Percentiles rank a stretch among this genome's conserved stretches.
Evolutionary conservation across 1,140 invertebrate genomes (phyloP).

Genomic region (Ostrea edulis): DNA sequence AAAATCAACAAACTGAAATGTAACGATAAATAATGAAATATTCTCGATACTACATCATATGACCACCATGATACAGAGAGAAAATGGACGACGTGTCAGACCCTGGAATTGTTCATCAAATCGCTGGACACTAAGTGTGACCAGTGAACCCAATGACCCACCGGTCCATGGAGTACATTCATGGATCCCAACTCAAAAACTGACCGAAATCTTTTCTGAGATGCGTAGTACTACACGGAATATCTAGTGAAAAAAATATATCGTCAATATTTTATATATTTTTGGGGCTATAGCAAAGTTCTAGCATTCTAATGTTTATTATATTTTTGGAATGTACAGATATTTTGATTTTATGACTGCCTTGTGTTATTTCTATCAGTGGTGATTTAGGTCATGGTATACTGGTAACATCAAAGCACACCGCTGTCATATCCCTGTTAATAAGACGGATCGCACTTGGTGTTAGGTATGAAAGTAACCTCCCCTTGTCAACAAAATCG

Average conservation of each 20-base stretch:
- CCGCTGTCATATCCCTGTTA: conserved; percentile 23
- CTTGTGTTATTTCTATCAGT: conserved; percentile 33
- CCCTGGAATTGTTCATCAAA: conserved; percentile 16
- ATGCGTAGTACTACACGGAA: no score
- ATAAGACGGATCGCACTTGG: conserved; percentile 25
- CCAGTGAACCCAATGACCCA: not conserved
- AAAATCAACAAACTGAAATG: conserved; percentile 36
- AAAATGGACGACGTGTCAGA: conserved; percentile 32
- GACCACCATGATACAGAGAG: conserved; percentile 15
- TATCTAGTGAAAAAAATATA: no score
- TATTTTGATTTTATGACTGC: conserved; percentile 10
- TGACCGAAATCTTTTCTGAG: not conserved
- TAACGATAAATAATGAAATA: conserved; percentile 38
- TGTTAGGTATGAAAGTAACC: conserved; percentile 21
- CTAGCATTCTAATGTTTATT: not conserved
- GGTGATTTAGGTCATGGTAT: conserved; percentile 31
- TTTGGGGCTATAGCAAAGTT: not conserved
- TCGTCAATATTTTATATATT: no score
- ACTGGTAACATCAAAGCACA: not conserved
- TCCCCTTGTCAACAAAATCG: conserved; percentile 1
- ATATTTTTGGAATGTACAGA: not conserved
- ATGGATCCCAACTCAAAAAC: not conserved
- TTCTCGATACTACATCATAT: conserved; percentile 27
- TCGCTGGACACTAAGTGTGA: not conserved
- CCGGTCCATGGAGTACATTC: not conserved